Evolutionary conservation across 2,113 vertebrate species (phyloP).

Genomic region (Serilophus lunatus): DNA sequence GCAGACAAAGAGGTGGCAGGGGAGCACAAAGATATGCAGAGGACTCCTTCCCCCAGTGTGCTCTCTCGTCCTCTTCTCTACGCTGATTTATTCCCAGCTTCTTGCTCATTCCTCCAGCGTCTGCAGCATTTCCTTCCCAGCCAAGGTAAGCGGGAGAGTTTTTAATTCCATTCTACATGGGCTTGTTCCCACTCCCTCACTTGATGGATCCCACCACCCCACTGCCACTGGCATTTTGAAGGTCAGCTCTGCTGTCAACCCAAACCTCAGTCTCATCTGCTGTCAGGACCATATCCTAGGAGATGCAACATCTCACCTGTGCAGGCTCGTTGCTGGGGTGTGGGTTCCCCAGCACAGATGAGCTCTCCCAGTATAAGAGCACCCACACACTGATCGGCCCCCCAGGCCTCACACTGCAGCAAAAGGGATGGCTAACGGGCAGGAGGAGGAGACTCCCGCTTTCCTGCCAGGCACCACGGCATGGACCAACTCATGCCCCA

Average conservation of each 20-base stretch:
- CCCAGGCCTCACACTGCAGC: neutral
- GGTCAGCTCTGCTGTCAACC: neutral
- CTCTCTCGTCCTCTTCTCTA: neutral
- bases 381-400: neutral
- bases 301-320: neutral
- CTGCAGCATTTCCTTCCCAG: neutral
- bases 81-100: neutral
- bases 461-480: neutral
- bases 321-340: neutral
- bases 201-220: rapidly evolving
- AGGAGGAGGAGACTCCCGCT: neutral
- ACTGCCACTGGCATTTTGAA: neutral
- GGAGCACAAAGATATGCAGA: neutral
- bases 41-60: neutral
- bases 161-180: neutral
- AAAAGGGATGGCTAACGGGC: neutral
- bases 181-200: neutral
- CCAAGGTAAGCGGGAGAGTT: neutral
- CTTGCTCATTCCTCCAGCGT: neutral
- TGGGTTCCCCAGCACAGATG: neutral
- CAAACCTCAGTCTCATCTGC: neutral
- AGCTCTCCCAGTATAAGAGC: neutral
- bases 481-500: neutral
- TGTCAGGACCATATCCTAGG: neutral
- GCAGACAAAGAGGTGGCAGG: neutral